These are phyloP conservation scores for Malacosoma neustria DNA, from an alignment of 2,888 invertebrate species.

Conservation along the genomic window DNA sequence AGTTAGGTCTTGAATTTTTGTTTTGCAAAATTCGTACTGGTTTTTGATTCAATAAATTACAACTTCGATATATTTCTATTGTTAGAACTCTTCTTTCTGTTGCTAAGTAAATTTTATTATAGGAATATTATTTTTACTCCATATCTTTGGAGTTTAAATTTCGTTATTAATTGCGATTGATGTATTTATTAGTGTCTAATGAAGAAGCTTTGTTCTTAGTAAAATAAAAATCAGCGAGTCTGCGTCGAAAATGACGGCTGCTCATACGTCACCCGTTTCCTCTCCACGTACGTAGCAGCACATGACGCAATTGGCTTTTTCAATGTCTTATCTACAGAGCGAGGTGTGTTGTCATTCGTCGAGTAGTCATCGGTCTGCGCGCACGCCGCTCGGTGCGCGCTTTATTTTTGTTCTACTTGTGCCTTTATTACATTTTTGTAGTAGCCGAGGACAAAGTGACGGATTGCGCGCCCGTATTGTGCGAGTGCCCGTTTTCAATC, in stretches of 20 bases:
- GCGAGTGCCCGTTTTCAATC: slow-evolving; percentile 67
- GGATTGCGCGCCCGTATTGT: slow-evolving; percentile 56
- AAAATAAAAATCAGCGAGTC: slow-evolving; percentile 6
- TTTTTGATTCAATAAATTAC: too few relatives aligned
- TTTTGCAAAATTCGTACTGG: too few relatives aligned
- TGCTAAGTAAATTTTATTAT: too few relatives aligned
- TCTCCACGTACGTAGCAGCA: slow-evolving; percentile 68
- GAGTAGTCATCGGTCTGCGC: slow-evolving; percentile 62
- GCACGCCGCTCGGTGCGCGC: slow-evolving; percentile 42
- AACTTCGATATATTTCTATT: too few relatives aligned
- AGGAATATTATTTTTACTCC: too few relatives aligned
- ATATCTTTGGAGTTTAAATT: too few relatives aligned
- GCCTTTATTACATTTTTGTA: slow-evolving; percentile 52
- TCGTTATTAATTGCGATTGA: too few relatives aligned
- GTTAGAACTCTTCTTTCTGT: too few relatives aligned
- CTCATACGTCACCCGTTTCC: slow-evolving; percentile 64
- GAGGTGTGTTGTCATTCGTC: slow-evolving; percentile 69
- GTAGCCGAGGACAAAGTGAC: slow-evolving; percentile 65
- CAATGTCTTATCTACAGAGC: slow-evolving; percentile 69
- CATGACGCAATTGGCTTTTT: slow-evolving; percentile 74
- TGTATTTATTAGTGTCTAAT: too few relatives aligned
- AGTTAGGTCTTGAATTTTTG: too few relatives aligned
- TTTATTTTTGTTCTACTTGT: slow-evolving; percentile 60
- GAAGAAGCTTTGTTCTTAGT: neutral
- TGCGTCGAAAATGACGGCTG: slow-evolving; percentile 60